Percentiles rank a stretch among this genome's conserved stretches.
These are phyloP conservation scores for Phymastichus coffea DNA, from an alignment of 1,140 invertebrate genomes.

Conservation along the genomic window DNA sequence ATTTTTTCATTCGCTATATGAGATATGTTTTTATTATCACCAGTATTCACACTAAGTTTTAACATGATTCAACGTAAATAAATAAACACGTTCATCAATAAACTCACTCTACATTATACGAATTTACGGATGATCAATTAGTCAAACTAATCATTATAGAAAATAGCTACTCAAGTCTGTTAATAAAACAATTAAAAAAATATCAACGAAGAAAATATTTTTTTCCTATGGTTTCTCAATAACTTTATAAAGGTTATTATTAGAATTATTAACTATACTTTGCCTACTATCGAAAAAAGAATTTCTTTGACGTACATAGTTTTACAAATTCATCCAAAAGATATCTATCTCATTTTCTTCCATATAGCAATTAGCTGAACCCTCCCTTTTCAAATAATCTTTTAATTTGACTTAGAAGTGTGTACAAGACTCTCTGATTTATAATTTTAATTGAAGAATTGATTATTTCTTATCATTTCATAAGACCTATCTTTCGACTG, in stretches of 20 bases:
- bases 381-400: not conserved
- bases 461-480: conserved; percentile 1
- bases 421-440: not conserved
- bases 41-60: not conserved
- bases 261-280: not conserved
- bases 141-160: too few relatives aligned
- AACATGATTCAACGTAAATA: not conserved
- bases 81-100: too few relatives aligned
- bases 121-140: too few relatives aligned
- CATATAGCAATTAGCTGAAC: not conserved
- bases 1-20: not conserved
- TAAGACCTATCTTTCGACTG: too few relatives aligned
- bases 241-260: not conserved
- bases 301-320: not conserved
- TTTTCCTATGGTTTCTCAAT: too few relatives aligned
- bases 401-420: conserved; percentile 23
- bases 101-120: too few relatives aligned
- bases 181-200: not conserved
- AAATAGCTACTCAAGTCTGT: not conserved
- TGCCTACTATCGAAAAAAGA: not conserved
- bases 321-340: conserved; percentile 11
- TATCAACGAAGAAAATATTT: not conserved
- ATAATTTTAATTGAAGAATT: not conserved
- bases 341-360: not conserved
- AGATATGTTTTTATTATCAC: not conserved